These are phyloP conservation scores for Atta texana DNA, from an alignment of 1,140 invertebrate genomes.

Conservation along the genomic window DNA sequence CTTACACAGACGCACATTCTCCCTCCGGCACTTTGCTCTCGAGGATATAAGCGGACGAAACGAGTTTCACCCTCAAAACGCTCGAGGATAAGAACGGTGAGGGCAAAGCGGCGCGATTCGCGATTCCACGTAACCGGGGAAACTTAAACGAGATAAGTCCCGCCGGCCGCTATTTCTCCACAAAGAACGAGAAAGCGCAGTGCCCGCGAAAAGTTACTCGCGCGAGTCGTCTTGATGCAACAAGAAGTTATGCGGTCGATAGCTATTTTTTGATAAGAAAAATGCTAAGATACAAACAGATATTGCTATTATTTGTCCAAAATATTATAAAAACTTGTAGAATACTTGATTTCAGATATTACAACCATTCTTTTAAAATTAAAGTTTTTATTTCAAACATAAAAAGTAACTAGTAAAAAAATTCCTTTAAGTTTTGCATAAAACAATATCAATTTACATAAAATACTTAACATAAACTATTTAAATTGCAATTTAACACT, in stretches of 20 bases:
- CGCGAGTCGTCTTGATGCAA: background rate
- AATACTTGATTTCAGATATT: background rate
- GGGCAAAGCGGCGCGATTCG: slow-evolving; percentile 49
- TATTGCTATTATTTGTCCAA: slow-evolving; percentile 8
- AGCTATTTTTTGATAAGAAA: slow-evolving; percentile 33
- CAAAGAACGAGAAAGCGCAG: slow-evolving; percentile 38
- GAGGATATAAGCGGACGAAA: slow-evolving; percentile 70
- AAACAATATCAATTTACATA: background rate
- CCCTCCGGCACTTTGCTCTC: slow-evolving; percentile 64
- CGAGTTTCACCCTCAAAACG: slow-evolving; percentile 61
- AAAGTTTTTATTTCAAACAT: background rate
- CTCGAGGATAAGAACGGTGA: slow-evolving; percentile 53
- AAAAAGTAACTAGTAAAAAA: no score
- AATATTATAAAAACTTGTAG: background rate
- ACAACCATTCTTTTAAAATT: background rate
- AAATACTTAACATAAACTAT: background rate
- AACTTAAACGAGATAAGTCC: slow-evolving; percentile 61
- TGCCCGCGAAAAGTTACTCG: slow-evolving; percentile 37
- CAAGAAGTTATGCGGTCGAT: slow-evolving; percentile 15
- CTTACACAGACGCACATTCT: slow-evolving; percentile 7
- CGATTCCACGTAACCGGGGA: slow-evolving; percentile 59
- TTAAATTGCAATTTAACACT: background rate
- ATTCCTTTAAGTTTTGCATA: no score
- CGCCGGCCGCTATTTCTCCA: slow-evolving; percentile 41
- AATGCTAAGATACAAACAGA: background rate